Evolutionary conservation across 2,888 invertebrate genomes (phyloP).

Genomic region (Tipula helvola): DNA sequence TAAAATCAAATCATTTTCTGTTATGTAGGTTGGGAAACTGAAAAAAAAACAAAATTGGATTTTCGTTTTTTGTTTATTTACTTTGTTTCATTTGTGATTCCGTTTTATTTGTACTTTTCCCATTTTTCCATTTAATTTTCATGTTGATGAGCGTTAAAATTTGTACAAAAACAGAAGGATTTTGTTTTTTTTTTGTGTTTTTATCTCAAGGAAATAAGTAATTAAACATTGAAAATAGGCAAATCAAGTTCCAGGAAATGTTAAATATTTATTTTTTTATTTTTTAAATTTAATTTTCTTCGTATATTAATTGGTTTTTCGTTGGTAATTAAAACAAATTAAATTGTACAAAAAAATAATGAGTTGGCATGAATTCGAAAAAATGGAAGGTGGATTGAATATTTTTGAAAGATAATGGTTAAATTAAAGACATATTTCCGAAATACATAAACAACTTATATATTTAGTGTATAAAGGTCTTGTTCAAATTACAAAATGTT

Average conservation of each 20-base stretch:
- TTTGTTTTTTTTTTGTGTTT: not conserved
- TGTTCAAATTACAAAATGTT: too few relatives aligned
- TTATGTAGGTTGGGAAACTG: not conserved
- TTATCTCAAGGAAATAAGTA: slow-evolving; percentile 4
- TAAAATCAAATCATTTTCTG: not conserved
- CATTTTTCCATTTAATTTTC: not conserved
- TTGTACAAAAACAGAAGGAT: not conserved
- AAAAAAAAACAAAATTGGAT: not conserved
- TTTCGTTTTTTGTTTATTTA: not conserved
- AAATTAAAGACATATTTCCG: too few relatives aligned
- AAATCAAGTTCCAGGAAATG: slow-evolving; percentile 4
- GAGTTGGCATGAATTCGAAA: not conserved
- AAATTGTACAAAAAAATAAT: not conserved
- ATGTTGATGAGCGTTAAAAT: not conserved
- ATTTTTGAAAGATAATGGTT: not conserved
- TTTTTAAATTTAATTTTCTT: not conserved
- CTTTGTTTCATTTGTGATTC: not conserved
- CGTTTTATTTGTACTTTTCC: not conserved
- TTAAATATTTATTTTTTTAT: not conserved
- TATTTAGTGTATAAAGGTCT: too few relatives aligned
- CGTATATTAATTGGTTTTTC: not conserved
- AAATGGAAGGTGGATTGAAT: not conserved
- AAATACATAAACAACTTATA: too few relatives aligned
- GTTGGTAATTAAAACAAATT: not conserved
- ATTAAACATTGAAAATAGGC: not conserved